phyloP scores from a whole-genome alignment of 2,113 vertebrate genomes.

The Myrmophylax atrothorax region DNA sequence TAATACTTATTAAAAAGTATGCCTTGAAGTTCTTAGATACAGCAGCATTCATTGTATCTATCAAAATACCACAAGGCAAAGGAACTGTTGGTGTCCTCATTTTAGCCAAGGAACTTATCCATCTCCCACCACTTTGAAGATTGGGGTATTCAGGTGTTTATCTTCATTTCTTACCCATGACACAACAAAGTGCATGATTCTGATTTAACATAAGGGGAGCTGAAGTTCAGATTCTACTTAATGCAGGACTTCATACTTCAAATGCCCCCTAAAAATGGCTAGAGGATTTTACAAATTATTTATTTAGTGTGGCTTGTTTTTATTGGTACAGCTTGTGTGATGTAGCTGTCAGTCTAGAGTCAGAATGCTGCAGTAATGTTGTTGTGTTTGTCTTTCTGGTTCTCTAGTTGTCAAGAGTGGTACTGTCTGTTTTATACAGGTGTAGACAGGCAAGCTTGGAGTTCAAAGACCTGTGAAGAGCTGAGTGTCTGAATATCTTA shows the following conservation, averaged over 20 bases:
- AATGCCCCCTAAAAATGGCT: background rate
- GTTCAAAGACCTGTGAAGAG: background rate
- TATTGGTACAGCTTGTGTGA: background rate
- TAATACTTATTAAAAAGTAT: background rate
- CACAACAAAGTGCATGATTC: background rate
- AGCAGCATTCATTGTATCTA: background rate
- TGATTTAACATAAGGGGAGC: background rate
- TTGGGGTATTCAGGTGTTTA: background rate
- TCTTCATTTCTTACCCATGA: background rate
- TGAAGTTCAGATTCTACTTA: background rate
- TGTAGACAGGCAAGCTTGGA: background rate
- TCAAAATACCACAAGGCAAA: background rate
- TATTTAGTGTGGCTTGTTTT: background rate
- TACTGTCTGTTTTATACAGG: background rate
- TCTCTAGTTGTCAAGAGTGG: background rate
- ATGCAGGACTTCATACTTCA: background rate
- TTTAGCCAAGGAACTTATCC: background rate
- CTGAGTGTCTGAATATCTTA: background rate
- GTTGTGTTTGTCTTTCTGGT: background rate
- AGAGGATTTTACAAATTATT: background rate
- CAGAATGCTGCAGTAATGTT: background rate
- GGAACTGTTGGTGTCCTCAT: background rate
- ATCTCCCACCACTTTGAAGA: background rate
- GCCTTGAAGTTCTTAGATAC: background rate
- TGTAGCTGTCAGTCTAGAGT: background rate